Percentiles rank a stretch among this genome's conserved stretches.
Conservation (phyloP, 2,797 vertebrate species). For the Echeneis naucrates region DNA sequence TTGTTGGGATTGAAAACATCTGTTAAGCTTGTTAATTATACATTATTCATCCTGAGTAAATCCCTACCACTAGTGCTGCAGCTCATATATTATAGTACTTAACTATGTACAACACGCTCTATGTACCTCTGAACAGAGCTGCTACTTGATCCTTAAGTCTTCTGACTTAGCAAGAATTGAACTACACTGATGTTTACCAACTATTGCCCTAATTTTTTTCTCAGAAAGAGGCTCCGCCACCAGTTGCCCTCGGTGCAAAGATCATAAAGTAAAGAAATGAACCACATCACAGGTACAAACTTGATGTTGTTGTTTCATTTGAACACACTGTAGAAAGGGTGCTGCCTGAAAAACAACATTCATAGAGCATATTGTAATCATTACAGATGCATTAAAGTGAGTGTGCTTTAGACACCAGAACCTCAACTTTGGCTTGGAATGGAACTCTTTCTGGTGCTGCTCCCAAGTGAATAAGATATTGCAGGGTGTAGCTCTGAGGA, state of each 20-base stretch:
- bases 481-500: slow-evolving; percentile 19
- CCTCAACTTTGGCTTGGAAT: background rate
- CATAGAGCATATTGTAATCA: background rate
- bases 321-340: background rate
- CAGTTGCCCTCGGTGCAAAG: background rate
- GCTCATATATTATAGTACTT: background rate
- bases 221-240: background rate
- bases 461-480: slow-evolving; percentile 10
- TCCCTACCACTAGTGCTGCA: background rate
- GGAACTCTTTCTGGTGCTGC: slow-evolving; percentile 16
- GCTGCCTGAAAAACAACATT: background rate
- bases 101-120: too few species aligned
- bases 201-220: background rate
- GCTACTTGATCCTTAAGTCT: background rate
- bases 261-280: too few species aligned
- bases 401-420: background rate
- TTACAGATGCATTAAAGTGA: background rate
- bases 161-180: too few species aligned
- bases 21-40: background rate
- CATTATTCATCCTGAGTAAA: background rate
- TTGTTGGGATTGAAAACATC: background rate
- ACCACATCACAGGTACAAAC: background rate
- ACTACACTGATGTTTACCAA: background rate
- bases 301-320: slow-evolving; percentile 2
- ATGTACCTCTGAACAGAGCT: background rate